Conservation (phyloP, 2,888 invertebrate species). For the Philopedon plagiatum region DNA sequence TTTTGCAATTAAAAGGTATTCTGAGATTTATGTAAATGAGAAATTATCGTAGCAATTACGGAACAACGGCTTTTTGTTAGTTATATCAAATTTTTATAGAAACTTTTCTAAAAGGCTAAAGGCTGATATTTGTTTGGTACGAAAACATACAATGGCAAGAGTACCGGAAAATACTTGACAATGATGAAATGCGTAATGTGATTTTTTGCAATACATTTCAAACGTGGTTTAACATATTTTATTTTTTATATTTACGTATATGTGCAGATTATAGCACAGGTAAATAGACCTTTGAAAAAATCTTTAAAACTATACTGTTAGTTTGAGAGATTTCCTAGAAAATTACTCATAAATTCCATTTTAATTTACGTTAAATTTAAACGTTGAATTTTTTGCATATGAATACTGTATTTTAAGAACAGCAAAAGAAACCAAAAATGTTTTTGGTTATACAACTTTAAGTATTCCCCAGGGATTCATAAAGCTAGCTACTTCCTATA, state of each 20-base stretch:
- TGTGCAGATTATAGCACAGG: too few species aligned
- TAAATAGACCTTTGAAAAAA: too few species aligned
- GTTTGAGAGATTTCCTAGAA: too few species aligned
- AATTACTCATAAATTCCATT: too few species aligned
- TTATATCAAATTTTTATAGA: neutral
- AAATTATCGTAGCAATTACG: neutral
- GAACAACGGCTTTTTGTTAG: neutral
- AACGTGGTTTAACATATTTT: too few species aligned
- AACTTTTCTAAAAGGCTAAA: neutral
- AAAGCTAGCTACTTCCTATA: constrained; percentile 39
- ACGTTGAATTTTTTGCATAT: neutral
- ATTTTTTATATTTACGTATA: too few species aligned
- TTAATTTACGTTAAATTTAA: neutral
- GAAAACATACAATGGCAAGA: too few species aligned
- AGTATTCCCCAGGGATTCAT: constrained; percentile 31
- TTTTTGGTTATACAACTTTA: constrained; percentile 36
- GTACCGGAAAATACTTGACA: too few species aligned
- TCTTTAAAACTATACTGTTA: too few species aligned
- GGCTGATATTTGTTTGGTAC: too few species aligned
- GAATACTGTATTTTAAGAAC: constrained; percentile 10
- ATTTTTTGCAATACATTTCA: too few species aligned
- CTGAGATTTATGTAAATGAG: neutral
- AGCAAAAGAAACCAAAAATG: constrained; percentile 22
- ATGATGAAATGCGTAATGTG: too few species aligned
- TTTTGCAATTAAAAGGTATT: neutral